Evolutionary conservation across 2,113 vertebrate genomes (phyloP), one percentile per base, ranked within the genome.

Genomic region (Centropristis striata): DNA sequence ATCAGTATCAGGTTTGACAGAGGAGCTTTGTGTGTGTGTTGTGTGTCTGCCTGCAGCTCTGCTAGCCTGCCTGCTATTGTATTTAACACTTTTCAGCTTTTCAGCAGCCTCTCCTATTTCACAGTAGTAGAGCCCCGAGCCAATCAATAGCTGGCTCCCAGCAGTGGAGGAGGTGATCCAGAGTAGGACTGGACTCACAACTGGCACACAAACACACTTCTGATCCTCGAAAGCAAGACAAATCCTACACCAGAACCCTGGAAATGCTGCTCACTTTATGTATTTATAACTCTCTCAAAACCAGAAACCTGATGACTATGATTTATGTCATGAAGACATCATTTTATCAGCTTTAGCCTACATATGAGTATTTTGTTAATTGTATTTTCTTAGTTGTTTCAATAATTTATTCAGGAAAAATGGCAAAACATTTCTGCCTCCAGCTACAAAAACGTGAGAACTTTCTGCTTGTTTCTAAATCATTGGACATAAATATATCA

Each of bases 91-190:
- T 88, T 81, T 80, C 72, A 78, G 78, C 87, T 42, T 85, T 88
- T 88, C 88, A 89, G 61, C 85, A 55, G 27, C 69, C 10, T 80
- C 88, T 91, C 87, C 8, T 13, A 50, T 92, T 90, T 78, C 88
- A 84, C 88, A 77, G 75, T 70, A 53, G 85, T 80, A 63, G 49
- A 68, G 20, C 82, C 42, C 60, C 9, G 75, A 86, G 79, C 57
- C 78, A 61, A 83, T 92, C 88, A 64, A 88, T 92, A 81, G 81
- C 80, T 75, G 85, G 75, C 79, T 82, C 59, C 8, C 59, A 71
- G 54, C 8, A 1, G 66, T 73, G 73, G 18, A 25, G 6, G 46
- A 60, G 59, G 27, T 55, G 59, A 55, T 58, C 3, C 61, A 14
- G 1, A 11, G 78, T 47, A 47, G 55, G 53, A 21, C 1, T 55